These are phyloP conservation scores for Rhinophrynus dorsalis DNA, from an alignment of 2,797 vertebrate genomes.

Conservation along the genomic window DNA sequence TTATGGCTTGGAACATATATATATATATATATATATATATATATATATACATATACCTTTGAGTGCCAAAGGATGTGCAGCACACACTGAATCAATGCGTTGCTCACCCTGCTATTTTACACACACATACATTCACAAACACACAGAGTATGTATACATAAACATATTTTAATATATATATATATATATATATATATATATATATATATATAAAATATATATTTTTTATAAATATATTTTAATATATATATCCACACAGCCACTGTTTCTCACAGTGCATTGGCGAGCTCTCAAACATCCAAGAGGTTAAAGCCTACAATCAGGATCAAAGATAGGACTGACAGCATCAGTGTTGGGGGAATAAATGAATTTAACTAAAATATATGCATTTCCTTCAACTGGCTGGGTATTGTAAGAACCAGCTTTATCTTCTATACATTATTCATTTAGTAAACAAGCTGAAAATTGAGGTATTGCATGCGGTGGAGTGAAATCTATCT, in stretches of 20 bases:
- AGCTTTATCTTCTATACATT: constrained; percentile 11
- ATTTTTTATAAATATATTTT: not conserved
- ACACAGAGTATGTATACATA: not conserved
- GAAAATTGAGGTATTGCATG: constrained; percentile 18
- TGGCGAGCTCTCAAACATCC: no score
- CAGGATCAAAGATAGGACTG: not conserved
- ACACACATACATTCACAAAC: no score
- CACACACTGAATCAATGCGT: no score
- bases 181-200: not conserved
- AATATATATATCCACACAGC: not conserved
- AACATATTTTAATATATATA: not conserved
- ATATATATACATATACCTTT: not conserved
- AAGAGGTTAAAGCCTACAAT: no score
- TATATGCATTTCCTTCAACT: not conserved
- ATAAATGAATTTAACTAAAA: not conserved
- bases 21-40: not conserved
- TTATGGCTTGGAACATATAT: not conserved
- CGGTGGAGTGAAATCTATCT: constrained; percentile 15
- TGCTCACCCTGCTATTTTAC: no score
- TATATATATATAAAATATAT: not conserved
- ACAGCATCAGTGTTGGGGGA: not conserved
- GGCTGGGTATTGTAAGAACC: constrained; percentile 1
- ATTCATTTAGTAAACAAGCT: constrained; percentile 20
- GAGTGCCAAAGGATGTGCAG: no score
- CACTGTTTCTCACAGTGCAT: not conserved